These are phyloP conservation scores for Alloscopus bannaensis DNA, from an alignment of 2,888 invertebrate species.

Conservation along the genomic window DNA sequence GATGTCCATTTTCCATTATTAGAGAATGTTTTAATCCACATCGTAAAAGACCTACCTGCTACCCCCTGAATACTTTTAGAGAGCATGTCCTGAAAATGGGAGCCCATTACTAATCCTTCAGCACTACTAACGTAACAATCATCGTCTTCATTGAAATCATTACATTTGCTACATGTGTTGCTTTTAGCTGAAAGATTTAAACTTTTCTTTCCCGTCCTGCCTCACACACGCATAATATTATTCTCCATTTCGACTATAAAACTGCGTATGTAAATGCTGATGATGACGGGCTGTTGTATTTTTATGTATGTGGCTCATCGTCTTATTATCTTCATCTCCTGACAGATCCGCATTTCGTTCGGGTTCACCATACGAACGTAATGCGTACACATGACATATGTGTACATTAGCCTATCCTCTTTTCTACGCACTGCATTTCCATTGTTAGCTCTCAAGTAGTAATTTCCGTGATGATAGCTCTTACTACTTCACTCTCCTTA, in stretches of 20 bases:
- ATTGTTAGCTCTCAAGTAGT: constrained; percentile 18
- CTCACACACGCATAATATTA: too few relatives aligned
- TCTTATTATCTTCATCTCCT: neutral
- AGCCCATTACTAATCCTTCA: constrained; percentile 40
- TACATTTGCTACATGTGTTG: constrained; percentile 19
- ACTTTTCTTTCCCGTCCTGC: constrained; percentile 8
- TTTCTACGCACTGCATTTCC: neutral
- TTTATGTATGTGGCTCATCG: neutral
- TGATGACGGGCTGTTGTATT: constrained; percentile 21
- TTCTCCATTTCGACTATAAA: too few relatives aligned
- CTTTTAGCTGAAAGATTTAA: constrained; percentile 36
- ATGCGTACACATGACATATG: neutral
- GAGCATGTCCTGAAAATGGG: constrained; percentile 18
- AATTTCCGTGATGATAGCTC: constrained; percentile 31
- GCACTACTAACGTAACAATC: constrained; percentile 25
- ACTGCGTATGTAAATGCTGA: too few relatives aligned
- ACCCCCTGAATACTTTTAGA: neutral
- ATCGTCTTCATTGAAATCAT: constrained; percentile 34
- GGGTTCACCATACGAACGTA: too few relatives aligned
- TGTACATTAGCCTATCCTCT: neutral
- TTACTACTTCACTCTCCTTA: neutral
- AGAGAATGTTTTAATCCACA: neutral
- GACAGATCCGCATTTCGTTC: neutral
- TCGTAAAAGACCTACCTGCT: neutral
- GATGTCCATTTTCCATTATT: neutral